phyloP scores from a whole-genome alignment of 2,797 vertebrate species.

The Myotis myotis region DNA sequence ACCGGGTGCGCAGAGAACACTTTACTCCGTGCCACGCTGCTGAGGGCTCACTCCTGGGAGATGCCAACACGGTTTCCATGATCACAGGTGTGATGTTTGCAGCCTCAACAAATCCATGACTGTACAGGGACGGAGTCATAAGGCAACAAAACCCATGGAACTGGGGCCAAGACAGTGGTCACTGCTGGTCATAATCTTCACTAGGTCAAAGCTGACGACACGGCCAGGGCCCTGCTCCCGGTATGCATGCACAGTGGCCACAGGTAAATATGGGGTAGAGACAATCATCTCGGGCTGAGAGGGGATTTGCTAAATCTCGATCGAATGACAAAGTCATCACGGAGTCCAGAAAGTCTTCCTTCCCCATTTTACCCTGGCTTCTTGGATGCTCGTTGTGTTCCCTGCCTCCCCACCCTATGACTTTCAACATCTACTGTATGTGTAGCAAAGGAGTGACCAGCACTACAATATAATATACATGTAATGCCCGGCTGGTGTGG shows the following conservation, averaged over 20 bases:
- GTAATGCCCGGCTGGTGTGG: too few species aligned
- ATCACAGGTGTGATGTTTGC: neutral
- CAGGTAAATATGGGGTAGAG: too few species aligned
- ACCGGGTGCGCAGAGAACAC: fast-evolving
- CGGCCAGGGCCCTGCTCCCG: neutral
- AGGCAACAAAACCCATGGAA: neutral
- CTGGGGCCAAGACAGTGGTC: neutral
- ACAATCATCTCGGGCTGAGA: neutral
- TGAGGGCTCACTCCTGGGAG: neutral
- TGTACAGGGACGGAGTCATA: too few species aligned
- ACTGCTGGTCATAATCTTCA: neutral
- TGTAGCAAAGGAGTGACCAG: neutral
- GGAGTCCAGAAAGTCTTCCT: neutral
- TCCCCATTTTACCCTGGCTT: neutral
- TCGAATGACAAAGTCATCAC: neutral
- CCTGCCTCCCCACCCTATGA: fast-evolving
- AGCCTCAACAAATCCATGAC: neutral
- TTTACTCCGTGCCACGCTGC: neutral
- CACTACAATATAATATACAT: too few species aligned
- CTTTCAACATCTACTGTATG: neutral
- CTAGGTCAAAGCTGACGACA: neutral
- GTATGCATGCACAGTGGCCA: fast-evolving
- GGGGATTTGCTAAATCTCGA: neutral
- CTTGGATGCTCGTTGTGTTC: neutral
- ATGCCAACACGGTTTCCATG: neutral